These are phyloP conservation scores for Melipona quadrifasciata DNA, from an alignment of 1,140 invertebrate species.

Conservation along the genomic window DNA sequence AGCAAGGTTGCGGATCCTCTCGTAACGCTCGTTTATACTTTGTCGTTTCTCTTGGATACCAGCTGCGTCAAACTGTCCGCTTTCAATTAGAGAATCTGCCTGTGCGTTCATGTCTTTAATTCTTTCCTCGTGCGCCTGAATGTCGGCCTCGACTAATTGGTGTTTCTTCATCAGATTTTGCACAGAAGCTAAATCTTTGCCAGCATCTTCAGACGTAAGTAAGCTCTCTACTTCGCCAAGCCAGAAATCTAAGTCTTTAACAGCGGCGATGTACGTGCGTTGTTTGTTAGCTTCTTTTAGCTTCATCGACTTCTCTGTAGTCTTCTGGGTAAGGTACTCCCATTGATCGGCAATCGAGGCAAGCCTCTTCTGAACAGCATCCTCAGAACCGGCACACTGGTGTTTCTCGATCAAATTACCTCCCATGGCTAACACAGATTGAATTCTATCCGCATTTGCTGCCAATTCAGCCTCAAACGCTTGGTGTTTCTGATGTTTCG, in stretches of 20 bases:
- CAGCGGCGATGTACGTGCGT: constrained; percentile 98
- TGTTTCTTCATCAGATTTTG: constrained; percentile 99
- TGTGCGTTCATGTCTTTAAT: constrained; percentile 97
- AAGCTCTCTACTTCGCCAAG: constrained; percentile 99
- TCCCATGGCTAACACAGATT: constrained; percentile 97
- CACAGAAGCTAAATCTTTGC: constrained; percentile 99
- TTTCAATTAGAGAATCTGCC: constrained; percentile 96
- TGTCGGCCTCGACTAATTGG: constrained; percentile 98
- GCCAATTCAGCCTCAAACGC: constrained; percentile 99
- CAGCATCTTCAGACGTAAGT: constrained; percentile 97
- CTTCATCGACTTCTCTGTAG: constrained; percentile 98
- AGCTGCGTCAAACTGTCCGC: constrained; percentile 96
- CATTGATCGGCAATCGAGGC: constrained; percentile 98
- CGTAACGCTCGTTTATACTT: constrained; percentile 97
- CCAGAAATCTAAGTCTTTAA: constrained; percentile 99
- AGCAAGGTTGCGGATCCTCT: constrained; percentile 95
- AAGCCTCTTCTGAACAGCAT: constrained; percentile 94
- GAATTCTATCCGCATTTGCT: constrained; percentile 98
- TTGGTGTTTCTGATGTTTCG: constrained; percentile 99
- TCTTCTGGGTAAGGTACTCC: constrained; percentile 99
- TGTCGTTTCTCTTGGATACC: constrained; percentile 96
- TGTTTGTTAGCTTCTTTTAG: constrained; percentile 99
- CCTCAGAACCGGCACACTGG: constrained; percentile 95
- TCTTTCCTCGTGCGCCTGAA: constrained; percentile 96
- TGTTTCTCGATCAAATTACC: constrained; percentile 97